Base-by-base conservation (phyloP, 92 coral and sea anemone species). In the Heteractis magnifica region DNA sequence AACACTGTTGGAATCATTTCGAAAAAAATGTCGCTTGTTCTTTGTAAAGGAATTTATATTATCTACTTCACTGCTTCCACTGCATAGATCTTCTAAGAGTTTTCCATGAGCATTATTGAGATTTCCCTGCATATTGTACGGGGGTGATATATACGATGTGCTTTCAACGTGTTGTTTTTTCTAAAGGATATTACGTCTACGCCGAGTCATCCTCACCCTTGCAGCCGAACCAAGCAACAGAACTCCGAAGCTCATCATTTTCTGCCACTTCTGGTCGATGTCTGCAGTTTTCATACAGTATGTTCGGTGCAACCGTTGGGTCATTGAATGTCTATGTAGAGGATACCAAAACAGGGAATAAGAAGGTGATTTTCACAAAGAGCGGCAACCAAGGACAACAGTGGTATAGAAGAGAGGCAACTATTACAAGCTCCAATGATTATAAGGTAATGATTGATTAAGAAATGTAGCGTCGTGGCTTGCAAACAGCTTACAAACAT, bases 251-350 rank as follows among this genome's bases (percentile, higher is more conserved):
- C 34, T 23, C 53, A 79, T 8, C 20, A 0, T 79, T 79, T 16
- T 87, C 92, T 3, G 84, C 85, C 18, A 77, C 88, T 75, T 93
- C 88, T 2, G 87, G 80, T 34, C 75, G 80, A 14, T 94, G 98
- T 65, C 75, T 94, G 65, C 88, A 88, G 87, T 94, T 94, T 65
- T 86, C 90, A 23, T 94, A 90, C 84, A 86, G 83, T 71, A 92
- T 94, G 98, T 78, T 81, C 77, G 96, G 94, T 0, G 81, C 50
- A n/a, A 88, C 90, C 71, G 75, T 91, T 48, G 98, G 95, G 18
- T 81, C 94, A 21, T 79, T 95, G 13, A 83, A 83, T 65, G 89
- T 95, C 51, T 90, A 93, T 56, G 88, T 89, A n/a, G 49, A 76
- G 19, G 80, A 90, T 7, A 20, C 4, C 19, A 85, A 79, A 12